Evolutionary conservation across 2,797 vertebrate genomes (phyloP).

Genomic region (Semotilus atromaculatus): DNA sequence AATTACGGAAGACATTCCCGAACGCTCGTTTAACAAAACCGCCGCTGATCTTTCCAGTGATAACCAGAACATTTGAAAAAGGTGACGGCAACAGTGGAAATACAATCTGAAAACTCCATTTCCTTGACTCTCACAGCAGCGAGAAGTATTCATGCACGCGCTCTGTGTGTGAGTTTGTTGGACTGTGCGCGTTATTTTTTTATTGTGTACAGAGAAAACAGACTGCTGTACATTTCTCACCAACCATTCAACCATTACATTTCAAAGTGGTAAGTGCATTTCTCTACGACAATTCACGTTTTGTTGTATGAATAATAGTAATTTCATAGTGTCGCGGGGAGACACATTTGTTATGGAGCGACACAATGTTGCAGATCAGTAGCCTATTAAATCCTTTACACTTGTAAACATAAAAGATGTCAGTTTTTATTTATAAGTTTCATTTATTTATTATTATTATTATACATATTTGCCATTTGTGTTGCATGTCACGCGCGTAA

Average conservation of each 20-base stretch:
- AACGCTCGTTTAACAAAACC: constrained; percentile 29
- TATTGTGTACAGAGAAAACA: constrained; percentile 21
- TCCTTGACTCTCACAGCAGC: constrained; percentile 63
- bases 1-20: constrained; percentile 32
- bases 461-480: neutral
- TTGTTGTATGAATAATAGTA: neutral
- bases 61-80: constrained; percentile 37
- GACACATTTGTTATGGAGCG: neutral
- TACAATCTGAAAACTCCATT: constrained; percentile 85
- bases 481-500: constrained; percentile 10
- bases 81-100: constrained; percentile 76
- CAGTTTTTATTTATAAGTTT: neutral
- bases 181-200: constrained; percentile 26
- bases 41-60: constrained; percentile 6
- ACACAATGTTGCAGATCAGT: neutral
- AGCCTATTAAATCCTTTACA: neutral
- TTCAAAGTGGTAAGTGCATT: constrained; percentile 74
- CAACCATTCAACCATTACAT: constrained; percentile 65
- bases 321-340: neutral
- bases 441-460: no score
- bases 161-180: constrained; percentile 53
- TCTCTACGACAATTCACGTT: constrained; percentile 7
- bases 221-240: constrained; percentile 31
- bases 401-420: neutral
- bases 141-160: constrained; percentile 56